Percentiles rank a stretch among this genome's conserved stretches.
Evolutionary conservation across 2,113 vertebrate species (phyloP).

Genomic region (Thalassarche chlororhynchos): DNA sequence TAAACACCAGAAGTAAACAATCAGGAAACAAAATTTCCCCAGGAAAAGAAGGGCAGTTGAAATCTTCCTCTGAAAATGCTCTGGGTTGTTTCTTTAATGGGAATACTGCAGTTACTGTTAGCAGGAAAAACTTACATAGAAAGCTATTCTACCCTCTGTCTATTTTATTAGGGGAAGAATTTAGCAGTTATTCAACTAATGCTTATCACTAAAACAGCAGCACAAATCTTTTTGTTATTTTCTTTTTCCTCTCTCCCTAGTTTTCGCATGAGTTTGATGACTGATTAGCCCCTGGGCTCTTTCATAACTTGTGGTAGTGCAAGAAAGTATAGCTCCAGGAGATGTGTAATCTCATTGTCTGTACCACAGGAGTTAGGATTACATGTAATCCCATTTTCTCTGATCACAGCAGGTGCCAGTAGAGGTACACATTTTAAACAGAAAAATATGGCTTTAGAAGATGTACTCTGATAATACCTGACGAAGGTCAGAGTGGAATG

Average conservation of each 20-base stretch:
- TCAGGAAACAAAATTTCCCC: not conserved
- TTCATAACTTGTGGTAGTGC: not conserved
- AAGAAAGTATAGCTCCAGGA: not conserved
- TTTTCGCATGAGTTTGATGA: not conserved
- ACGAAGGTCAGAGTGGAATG: not conserved
- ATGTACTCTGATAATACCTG: not conserved
- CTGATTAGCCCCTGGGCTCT: not conserved
- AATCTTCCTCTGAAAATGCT: not conserved
- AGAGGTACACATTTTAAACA: not conserved
- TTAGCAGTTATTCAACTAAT: not conserved
- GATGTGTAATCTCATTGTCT: slow-evolving; percentile 19
- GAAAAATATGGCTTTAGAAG: not conserved
- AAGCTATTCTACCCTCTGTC: not conserved
- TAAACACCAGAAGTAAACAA: not conserved
- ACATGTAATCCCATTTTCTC: not conserved
- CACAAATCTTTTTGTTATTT: not conserved
- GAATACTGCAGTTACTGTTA: not conserved
- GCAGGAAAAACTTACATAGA: not conserved
- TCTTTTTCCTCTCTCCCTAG: not conserved
- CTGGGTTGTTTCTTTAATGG: not conserved
- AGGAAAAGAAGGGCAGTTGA: not conserved
- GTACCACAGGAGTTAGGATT: not conserved
- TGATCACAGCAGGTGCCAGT: not conserved
- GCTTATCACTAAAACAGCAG: slow-evolving; percentile 24
- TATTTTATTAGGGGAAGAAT: not conserved